Percentiles rank a stretch among this genome's conserved stretches.
phyloP scores from a whole-genome alignment of 2,888 invertebrate species.

The Euplagia quadripunctaria region DNA sequence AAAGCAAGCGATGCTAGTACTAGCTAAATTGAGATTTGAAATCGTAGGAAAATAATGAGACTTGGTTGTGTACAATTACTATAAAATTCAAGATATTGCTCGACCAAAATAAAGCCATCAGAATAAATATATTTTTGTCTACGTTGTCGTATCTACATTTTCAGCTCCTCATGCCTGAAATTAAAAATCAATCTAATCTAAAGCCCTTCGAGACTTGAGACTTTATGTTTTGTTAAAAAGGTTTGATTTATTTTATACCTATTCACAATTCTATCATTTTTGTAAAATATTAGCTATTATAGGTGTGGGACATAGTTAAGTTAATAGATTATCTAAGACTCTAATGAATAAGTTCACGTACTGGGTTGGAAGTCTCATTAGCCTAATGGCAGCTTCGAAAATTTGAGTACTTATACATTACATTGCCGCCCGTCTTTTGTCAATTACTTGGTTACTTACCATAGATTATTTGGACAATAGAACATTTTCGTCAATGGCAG shows the following conservation, averaged over 20 bases:
- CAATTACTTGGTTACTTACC: not conserved
- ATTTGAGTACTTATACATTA: no score
- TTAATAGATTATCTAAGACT: not conserved
- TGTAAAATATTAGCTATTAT: not conserved
- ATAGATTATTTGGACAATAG: not conserved
- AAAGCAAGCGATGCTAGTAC: conserved; percentile 35
- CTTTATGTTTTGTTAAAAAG: no score
- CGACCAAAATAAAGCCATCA: not conserved
- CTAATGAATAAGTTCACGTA: no score
- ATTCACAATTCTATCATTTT: not conserved
- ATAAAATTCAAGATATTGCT: not conserved
- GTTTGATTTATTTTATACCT: no score
- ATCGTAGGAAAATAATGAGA: conserved; percentile 40
- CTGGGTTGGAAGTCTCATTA: not conserved
- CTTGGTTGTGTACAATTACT: not conserved
- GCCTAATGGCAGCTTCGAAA: not conserved
- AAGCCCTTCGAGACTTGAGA: no score
- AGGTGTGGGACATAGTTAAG: not conserved
- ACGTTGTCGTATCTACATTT: no score
- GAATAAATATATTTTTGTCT: not conserved
- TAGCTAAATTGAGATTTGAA: conserved; percentile 33
- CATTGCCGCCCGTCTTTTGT: not conserved
- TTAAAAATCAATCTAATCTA: no score
- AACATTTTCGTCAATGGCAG: not conserved
- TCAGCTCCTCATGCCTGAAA: not conserved